A percentile compares a stretch with the other conserved stretches of the same genome.
Conservation (phyloP, 2,888 invertebrate genomes). For the Lasioglossum morio region DNA sequence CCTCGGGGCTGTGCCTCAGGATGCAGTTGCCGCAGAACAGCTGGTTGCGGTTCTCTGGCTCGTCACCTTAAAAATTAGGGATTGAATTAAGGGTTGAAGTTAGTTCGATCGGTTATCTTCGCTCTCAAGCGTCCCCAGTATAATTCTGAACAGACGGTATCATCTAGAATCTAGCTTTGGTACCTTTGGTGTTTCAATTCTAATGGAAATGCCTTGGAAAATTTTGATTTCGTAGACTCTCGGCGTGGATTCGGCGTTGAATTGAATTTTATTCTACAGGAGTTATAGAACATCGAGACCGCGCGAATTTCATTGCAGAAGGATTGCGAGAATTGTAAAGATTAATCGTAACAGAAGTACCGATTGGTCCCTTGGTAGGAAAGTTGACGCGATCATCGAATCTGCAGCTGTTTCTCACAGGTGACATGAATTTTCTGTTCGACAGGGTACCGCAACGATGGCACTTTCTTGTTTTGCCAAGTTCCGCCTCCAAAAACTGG, state of each 20-base stretch:
- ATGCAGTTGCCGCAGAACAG: conserved; percentile 57
- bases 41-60: conserved; percentile 64
- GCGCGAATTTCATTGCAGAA: background rate
- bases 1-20: conserved; percentile 36
- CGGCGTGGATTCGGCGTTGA: no score
- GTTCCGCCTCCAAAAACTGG: conserved; percentile 53
- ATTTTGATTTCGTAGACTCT: no score
- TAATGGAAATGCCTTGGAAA: background rate
- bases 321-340: no score
- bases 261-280: no score
- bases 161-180: background rate
- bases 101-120: background rate
- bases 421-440: conserved; percentile 40
- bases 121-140: no score
- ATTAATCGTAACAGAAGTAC: conserved; percentile 51
- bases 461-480: conserved; percentile 62
- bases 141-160: no score
- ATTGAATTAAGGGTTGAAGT: background rate
- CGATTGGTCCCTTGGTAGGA: conserved; percentile 63
- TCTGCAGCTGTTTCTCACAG: conserved; percentile 61
- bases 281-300: background rate
- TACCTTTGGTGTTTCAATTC: background rate
- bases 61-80: conserved; percentile 62
- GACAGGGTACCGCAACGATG: conserved; percentile 69
- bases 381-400: conserved; percentile 65